phyloP scores from a whole-genome alignment of 2,888 invertebrate species.

The Crossocerus cetratus region DNA sequence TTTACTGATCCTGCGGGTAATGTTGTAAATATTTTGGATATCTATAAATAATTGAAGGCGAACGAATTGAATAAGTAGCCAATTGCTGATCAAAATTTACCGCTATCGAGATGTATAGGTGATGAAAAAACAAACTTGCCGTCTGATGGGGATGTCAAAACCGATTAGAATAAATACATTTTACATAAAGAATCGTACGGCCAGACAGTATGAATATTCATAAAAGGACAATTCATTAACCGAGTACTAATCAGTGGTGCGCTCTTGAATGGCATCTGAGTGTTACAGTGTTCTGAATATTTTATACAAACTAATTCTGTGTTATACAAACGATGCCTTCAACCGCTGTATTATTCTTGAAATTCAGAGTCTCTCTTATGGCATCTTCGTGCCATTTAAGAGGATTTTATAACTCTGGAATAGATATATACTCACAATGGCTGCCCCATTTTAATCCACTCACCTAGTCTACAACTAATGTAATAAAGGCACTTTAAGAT shows the following conservation, averaged over 20 bases:
- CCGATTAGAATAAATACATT: slow-evolving; percentile 19
- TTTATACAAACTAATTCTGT: slow-evolving; percentile 58
- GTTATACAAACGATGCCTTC: slow-evolving; percentile 48
- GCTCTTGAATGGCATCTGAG: slow-evolving; percentile 54
- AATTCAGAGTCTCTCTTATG: slow-evolving; percentile 37
- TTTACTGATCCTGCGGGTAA: slow-evolving; percentile 44
- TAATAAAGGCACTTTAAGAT: slow-evolving; percentile 46
- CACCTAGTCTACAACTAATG: slow-evolving; percentile 51
- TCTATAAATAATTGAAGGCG: slow-evolving; percentile 54
- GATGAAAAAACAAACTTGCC: slow-evolving; percentile 14
- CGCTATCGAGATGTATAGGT: slow-evolving; percentile 41
- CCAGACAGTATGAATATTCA: slow-evolving; percentile 44
- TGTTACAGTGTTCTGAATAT: slow-evolving; percentile 60
- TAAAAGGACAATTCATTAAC: slow-evolving; percentile 51
- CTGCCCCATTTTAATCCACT: slow-evolving; percentile 58
- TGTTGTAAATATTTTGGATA: slow-evolving; percentile 70
- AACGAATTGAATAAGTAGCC: slow-evolving; percentile 56
- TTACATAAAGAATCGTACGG: slow-evolving; percentile 32
- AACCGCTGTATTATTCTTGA: slow-evolving; percentile 42
- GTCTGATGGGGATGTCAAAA: slow-evolving; percentile 31
- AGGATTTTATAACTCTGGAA: slow-evolving; percentile 54
- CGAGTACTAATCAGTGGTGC: slow-evolving; percentile 50
- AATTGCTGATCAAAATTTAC: slow-evolving; percentile 59
- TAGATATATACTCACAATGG: slow-evolving; percentile 57
- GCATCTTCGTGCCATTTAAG: slow-evolving; percentile 37